Base-by-base conservation (phyloP, 1,140 invertebrate species). In the Cherax destructor region DNA sequence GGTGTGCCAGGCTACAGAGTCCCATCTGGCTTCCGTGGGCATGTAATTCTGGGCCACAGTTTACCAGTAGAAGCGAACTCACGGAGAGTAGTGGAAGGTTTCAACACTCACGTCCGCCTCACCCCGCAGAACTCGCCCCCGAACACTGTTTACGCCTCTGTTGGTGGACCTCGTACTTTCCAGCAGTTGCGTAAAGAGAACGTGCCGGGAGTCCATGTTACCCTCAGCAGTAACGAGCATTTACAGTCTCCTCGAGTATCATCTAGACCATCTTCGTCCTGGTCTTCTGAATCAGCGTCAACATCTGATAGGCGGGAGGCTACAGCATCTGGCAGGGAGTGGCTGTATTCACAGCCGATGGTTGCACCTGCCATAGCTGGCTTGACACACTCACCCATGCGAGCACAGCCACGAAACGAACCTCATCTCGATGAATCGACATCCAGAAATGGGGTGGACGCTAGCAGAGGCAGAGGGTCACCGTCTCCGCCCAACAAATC, bases 21-120 rank as follows among this genome's bases (percentile, higher is more conserved):
- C 21, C 92, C 92, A 41, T 50, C 92, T 72, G 92, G 92, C 13
- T 93, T 93, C 69, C 79, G 92, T 47, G 92, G 92, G 1, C 83
- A 78, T 30, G 50, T 93, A 21, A 83, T 92, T 56, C 77, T 92
- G 49, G 91, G 87, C 21, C 78, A 92, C 21, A 50, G 61, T 9
- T 11, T 74, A 24, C 88, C 89, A 6, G 69, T 77, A 50, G 84
- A 76, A 47, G 84, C 74, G 3, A 74, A 52, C 61, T 90, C 77
- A 18, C 88, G 65, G 24, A 13, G 88, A 24, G 61, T 77, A 24
- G 52, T 47, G 52, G 65, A 77, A 24, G 81, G 47, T 30, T 76
- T 87, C 84, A 83, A 59, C 52, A 88, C 74, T 18, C 78, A 56
- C 11, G 72, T 83, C 47, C 77, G 49, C 59, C 80, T 88, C 50